phyloP scores from a whole-genome alignment of 2,888 invertebrate genomes.

The Ochropleura plecta region DNA sequence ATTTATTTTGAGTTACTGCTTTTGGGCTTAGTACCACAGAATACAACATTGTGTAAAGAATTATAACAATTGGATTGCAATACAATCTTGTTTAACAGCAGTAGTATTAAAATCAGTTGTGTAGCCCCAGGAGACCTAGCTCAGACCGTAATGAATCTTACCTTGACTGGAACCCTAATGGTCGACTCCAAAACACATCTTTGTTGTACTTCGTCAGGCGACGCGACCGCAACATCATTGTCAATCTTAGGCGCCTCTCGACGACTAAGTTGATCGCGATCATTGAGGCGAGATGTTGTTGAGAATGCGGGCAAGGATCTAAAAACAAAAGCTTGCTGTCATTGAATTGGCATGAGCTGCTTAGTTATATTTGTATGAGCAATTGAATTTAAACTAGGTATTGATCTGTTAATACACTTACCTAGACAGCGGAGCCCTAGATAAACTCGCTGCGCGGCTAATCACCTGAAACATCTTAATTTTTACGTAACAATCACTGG shows the following conservation, averaged over 20 bases:
- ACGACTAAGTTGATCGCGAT: slow-evolving; percentile 72
- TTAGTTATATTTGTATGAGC: background rate
- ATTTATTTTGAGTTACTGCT: no score
- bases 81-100: background rate
- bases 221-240: slow-evolving; percentile 83
- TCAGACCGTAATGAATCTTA: slow-evolving; percentile 67
- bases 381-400: background rate
- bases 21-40: no score
- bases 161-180: slow-evolving; percentile 91
- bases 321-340: slow-evolving; percentile 52
- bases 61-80: background rate
- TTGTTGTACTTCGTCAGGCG: slow-evolving; percentile 88
- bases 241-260: slow-evolving; percentile 89
- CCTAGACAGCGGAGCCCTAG: slow-evolving; percentile 78
- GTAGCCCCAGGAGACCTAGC: no score
- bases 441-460: slow-evolving; percentile 72
- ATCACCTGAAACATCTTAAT: slow-evolving; percentile 81
- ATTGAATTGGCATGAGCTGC: slow-evolving; percentile 13
- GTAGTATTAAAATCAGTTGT: no score
- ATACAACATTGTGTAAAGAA: background rate
- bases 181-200: slow-evolving; percentile 82
- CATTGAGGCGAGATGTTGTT: slow-evolving; percentile 64
- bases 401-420: slow-evolving; percentile 57
- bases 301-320: slow-evolving; percentile 83
- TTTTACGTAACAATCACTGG: slow-evolving; percentile 71